Evolutionary conservation across 2,888 invertebrate species (phyloP), one percentile per base, ranked within the genome.

Genomic region (Stenodema calcarata): DNA sequence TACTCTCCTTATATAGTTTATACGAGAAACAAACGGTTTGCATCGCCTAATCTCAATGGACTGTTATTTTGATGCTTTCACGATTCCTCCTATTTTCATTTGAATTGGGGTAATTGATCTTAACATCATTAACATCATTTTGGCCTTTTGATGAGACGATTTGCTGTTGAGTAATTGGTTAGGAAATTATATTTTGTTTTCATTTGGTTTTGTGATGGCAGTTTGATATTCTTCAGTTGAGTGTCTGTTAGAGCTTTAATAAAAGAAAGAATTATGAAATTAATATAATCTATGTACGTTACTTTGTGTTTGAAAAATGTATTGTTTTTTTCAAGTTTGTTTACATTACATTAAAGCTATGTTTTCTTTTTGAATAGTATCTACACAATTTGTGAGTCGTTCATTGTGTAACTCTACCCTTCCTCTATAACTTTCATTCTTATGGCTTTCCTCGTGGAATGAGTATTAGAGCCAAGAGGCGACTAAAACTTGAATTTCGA

Each of bases 161-260:
- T n/a, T n/a, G 2, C 1, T 69, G 28, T 69, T n/a, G 3, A n/a
- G 18, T 69, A 12, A 69, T 16, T 69, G 9, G 23, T 44, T 44
- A 27, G 50, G 35, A 30, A 50, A 27, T 28, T 50, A 80, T 35
- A 80, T 28, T 44, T 18, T 50, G 80, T 80, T n/a, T n/a, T 80
- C 50, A 30, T 79, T 79, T 80, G 50, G 4, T 62, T 30, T 78
- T 18, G 78, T 78, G 41, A 80, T 54, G 50, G 16, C 27, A 80
- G 28, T 7, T 80, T 80, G 47, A 80, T 80, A 54, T 80, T 80
- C 35, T 80, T 28, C 27, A 84, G 44, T 84, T 84, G 75, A 73
- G 84, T 84, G 84, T 84, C 84, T 84, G 84, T 84, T 84, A 84
- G 50, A 84, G 84, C 84, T 84, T 84, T 84, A 84, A 80, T 50